phyloP scores from a whole-genome alignment of 2,113 vertebrate genomes.

The Nanger granti region DNA sequence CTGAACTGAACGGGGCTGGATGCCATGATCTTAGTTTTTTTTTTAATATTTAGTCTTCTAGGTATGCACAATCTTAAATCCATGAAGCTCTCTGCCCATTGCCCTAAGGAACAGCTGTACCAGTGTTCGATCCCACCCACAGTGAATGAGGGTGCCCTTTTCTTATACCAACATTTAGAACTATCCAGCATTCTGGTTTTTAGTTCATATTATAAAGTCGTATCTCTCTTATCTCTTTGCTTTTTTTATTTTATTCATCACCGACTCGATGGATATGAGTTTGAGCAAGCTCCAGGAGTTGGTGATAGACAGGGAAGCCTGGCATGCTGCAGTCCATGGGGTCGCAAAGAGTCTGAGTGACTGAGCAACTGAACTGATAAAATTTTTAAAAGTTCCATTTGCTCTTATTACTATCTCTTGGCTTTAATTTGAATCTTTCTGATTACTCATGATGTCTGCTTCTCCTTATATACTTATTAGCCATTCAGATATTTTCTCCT shows the following conservation, averaged over 20 bases:
- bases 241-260: background rate
- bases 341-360: background rate
- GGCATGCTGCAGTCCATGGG: background rate
- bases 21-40: background rate
- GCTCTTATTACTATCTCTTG: background rate
- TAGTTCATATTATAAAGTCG: background rate
- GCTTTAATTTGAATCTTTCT: conserved; percentile 5
- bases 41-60: background rate
- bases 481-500: background rate
- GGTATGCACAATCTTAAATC: background rate
- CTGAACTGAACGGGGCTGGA: background rate
- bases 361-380: background rate
- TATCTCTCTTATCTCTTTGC: background rate
- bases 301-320: background rate
- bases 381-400: background rate
- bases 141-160: too few relatives aligned
- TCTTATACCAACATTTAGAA: background rate
- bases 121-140: background rate
- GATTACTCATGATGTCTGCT: background rate
- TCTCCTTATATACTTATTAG: background rate
- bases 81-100: background rate
- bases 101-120: background rate
- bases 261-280: background rate
- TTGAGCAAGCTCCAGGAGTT: background rate
- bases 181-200: background rate